These are phyloP conservation scores for Cheilinus undulatus DNA, from an alignment of 2,113 vertebrate species.

Conservation along the genomic window DNA sequence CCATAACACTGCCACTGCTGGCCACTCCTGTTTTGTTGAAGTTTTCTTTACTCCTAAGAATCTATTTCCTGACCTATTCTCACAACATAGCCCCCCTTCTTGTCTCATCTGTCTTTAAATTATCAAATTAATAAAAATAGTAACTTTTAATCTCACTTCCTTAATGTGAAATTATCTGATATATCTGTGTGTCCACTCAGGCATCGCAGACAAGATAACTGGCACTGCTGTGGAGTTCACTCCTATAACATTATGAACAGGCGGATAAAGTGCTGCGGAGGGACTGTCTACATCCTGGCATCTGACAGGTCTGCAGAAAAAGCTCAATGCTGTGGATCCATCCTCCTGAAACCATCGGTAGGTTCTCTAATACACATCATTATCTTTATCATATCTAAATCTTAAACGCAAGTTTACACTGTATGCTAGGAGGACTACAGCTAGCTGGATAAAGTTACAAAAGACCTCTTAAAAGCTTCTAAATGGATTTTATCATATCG, in stretches of 20 bases:
- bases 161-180: background rate
- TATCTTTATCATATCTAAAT: background rate
- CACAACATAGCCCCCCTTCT: no score
- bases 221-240: constrained; percentile 51
- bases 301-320: fast-evolving
- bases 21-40: no score
- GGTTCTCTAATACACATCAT: background rate
- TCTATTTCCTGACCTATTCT: background rate
- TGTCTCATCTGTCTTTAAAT: no score
- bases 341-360: constrained; percentile 16
- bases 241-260: constrained; percentile 28
- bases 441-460: no score
- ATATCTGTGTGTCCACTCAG: constrained; percentile 21
- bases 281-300: constrained; percentile 34
- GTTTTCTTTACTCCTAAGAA: no score
- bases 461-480: no score
- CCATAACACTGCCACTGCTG: no score
- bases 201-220: background rate
- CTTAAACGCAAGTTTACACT: no score
- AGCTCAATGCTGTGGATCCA: constrained; percentile 51
- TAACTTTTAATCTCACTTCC: background rate
- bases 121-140: background rate
- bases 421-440: no score
- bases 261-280: constrained; percentile 54
- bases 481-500: no score